Conservation (phyloP, 2,113 vertebrate species). For the Hippocampus zosterae region DNA sequence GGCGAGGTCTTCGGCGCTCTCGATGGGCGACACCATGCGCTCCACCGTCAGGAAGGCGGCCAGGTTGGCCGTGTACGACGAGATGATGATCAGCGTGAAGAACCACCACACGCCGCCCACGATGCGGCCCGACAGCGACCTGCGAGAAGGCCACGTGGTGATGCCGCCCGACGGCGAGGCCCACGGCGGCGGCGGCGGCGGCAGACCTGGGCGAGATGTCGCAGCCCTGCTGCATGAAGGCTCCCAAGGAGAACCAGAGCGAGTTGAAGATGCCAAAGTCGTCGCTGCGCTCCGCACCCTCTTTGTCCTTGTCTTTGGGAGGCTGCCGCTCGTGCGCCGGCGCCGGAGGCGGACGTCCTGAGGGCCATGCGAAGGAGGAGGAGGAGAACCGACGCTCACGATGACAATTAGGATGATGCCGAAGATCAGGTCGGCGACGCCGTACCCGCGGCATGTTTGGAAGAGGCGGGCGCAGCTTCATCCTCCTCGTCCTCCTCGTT, state of each 20-base stretch:
- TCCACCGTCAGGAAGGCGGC: constrained; percentile 97
- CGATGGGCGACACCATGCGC: constrained; percentile 97
- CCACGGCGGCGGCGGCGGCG: neutral
- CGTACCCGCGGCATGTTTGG: constrained; percentile 35
- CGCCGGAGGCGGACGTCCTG: constrained; percentile 20
- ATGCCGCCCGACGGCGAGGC: neutral
- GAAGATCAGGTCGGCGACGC: neutral
- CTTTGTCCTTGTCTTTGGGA: constrained; percentile 70
- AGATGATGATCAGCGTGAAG: constrained; percentile 99
- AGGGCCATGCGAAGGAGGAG: no score
- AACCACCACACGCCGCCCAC: constrained; percentile 99
- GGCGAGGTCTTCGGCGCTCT: constrained; percentile 93
- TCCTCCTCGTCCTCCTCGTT: constrained; percentile 91
- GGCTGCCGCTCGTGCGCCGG: constrained; percentile 65
- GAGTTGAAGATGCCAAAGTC: constrained; percentile 99
- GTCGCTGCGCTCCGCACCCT: constrained; percentile 75
- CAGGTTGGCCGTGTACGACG: constrained; percentile 97
- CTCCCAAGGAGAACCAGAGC: constrained; percentile 96
- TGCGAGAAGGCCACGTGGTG: constrained; percentile 10
- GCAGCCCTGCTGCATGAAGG: constrained; percentile 99
- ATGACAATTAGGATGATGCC: no score
- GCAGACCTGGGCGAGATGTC: constrained; percentile 94
- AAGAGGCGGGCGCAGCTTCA: constrained; percentile 65
- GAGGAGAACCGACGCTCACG: no score
- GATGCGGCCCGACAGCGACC: constrained; percentile 76